These are phyloP conservation scores for Vicugna pacos DNA, from an alignment of 2,113 vertebrate species.

Conservation along the genomic window DNA sequence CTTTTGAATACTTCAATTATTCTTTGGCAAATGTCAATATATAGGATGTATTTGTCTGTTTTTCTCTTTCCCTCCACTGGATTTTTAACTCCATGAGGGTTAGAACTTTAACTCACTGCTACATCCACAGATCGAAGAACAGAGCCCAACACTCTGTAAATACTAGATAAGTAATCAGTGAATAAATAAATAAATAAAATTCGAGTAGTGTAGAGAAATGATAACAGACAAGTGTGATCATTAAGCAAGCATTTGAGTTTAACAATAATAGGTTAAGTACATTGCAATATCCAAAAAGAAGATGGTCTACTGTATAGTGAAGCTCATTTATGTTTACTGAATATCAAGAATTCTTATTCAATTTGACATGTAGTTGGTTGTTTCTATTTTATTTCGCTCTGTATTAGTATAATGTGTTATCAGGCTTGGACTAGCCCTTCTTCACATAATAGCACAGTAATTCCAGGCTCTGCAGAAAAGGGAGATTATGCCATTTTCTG, in stretches of 20 bases:
- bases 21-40: not conserved
- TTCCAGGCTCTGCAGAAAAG: not conserved
- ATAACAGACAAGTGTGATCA: not conserved
- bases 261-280: not conserved
- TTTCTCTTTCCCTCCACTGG: not conserved
- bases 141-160: not conserved
- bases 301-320: not conserved
- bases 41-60: not conserved
- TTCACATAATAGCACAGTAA: slow-evolving; percentile 23
- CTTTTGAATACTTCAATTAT: not conserved
- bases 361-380: not conserved
- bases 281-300: not conserved
- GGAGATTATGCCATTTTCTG: not conserved
- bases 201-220: not conserved
- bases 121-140: not conserved
- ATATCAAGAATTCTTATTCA: not conserved
- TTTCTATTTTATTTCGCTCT: slow-evolving; percentile 16
- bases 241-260: not conserved
- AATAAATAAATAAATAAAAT: not conserved
- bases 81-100: not conserved
- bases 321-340: slow-evolving; percentile 32
- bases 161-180: not conserved
- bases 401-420: not conserved
- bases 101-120: not conserved
- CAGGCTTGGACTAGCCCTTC: not conserved